These are phyloP conservation scores for Bugula neritina DNA, from an alignment of 2,888 invertebrate genomes.

Conservation along the genomic window DNA sequence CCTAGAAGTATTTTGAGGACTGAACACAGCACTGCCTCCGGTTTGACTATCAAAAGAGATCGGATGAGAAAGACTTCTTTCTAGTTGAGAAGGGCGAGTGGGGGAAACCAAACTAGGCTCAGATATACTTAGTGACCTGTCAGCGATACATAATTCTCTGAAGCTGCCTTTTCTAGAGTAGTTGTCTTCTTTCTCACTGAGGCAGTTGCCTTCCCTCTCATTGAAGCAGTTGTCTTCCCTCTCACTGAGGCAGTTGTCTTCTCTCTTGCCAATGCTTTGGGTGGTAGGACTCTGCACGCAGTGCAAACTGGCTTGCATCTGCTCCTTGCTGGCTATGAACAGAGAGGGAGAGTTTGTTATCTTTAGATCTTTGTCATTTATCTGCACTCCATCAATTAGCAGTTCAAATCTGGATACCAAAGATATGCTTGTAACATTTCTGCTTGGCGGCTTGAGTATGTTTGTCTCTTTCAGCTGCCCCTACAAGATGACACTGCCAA, in stretches of 20 bases:
- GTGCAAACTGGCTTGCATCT: background rate
- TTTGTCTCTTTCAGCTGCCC: background rate
- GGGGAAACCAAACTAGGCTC: background rate
- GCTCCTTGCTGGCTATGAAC: constrained; percentile 6
- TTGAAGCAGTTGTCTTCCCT: no score
- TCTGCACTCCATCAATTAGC: constrained; percentile 22
- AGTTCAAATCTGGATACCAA: constrained; percentile 15
- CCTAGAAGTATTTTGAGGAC: background rate
- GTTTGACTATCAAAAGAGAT: background rate
- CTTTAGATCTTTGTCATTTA: background rate
- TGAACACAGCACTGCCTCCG: background rate
- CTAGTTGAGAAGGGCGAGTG: background rate
- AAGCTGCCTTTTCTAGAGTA: background rate
- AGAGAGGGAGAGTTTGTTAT: background rate
- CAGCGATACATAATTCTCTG: background rate
- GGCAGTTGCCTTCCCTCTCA: no score
- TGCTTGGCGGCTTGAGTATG: background rate
- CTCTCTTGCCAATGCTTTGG: background rate
- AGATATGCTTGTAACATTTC: background rate
- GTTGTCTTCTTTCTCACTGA: background rate
- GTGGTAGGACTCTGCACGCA: background rate
- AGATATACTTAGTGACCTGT: background rate
- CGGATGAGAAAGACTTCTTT: constrained; percentile 10
- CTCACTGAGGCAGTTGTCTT: background rate
- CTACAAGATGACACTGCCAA: no score